Evolutionary conservation across 1,140 invertebrate species (phyloP).

Genomic region (Drosophila truncata): DNA sequence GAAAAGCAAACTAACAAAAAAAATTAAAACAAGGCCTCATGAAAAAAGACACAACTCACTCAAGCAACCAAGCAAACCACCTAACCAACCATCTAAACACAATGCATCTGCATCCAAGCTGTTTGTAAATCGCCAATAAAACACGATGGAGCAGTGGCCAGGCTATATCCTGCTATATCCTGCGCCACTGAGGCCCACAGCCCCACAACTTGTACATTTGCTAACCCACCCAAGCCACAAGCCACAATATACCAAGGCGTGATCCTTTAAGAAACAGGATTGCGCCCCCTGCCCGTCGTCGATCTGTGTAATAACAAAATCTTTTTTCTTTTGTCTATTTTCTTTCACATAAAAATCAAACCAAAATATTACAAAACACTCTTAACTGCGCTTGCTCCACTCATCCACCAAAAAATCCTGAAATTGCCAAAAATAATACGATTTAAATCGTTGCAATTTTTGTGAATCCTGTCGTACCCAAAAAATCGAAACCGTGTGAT

Average conservation of each 20-base stretch:
- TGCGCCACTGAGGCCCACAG: constrained; percentile 31
- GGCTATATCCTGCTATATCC: constrained; percentile 52
- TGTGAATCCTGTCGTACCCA: constrained; percentile 55
- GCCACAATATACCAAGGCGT: constrained; percentile 23
- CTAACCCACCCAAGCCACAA: constrained; percentile 51
- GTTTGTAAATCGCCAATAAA: constrained; percentile 39
- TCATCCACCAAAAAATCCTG: constrained; percentile 70
- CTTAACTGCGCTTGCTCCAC: constrained; percentile 80
- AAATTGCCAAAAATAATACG: constrained; percentile 40
- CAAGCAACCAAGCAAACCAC: constrained; percentile 7
- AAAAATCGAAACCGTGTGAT: constrained; percentile 50
- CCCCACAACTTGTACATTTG: constrained; percentile 65
- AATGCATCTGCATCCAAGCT: constrained; percentile 47
- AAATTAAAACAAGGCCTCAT: constrained; percentile 16
- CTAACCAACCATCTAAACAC: constrained; percentile 33
- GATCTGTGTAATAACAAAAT: constrained; percentile 80
- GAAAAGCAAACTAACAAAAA: constrained; percentile 29
- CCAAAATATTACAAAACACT: constrained; percentile 70
- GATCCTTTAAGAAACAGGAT: constrained; percentile 45
- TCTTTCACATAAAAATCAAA: constrained; percentile 75
- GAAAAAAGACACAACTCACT: constrained; percentile 38
- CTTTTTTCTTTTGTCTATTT: constrained; percentile 82
- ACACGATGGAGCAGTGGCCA: constrained; percentile 37
- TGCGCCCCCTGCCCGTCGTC: constrained; percentile 61
- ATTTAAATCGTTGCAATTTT: constrained; percentile 39